Percentiles rank a stretch among this genome's conserved stretches.
Conservation (phyloP, 2,888 invertebrate species). For the Apantesis nais region DNA sequence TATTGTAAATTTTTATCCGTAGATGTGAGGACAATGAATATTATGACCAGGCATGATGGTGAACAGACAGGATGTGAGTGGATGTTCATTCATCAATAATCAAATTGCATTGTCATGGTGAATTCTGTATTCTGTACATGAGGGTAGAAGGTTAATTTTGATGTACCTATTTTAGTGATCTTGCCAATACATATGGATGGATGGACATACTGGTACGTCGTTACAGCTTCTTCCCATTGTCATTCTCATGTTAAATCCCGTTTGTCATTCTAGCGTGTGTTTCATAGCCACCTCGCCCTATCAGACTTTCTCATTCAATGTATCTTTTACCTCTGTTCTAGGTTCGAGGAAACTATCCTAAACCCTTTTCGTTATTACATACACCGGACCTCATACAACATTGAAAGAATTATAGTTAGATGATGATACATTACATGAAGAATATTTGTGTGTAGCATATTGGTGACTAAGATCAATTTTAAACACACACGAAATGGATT, state of each 20-base stretch:
- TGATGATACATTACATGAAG: too few relatives aligned
- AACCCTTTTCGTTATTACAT: too few relatives aligned
- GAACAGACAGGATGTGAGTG: neutral
- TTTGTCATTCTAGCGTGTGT: too few relatives aligned
- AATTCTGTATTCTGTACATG: neutral
- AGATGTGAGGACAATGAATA: neutral
- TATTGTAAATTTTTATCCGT: conserved; percentile 8
- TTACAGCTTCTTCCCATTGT: neutral
- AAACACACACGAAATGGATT: neutral
- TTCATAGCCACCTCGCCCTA: neutral
- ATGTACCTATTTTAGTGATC: neutral
- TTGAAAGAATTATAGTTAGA: too few relatives aligned
- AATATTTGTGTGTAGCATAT: too few relatives aligned
- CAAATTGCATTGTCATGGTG: neutral
- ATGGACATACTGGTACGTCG: neutral
- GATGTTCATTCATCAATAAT: neutral
- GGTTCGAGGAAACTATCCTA: neutral
- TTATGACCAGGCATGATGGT: conserved; percentile 2
- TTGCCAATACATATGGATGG: neutral
- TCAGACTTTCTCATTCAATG: neutral
- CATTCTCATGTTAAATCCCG: neutral
- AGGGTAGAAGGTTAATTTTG: neutral
- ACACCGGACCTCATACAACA: too few relatives aligned
- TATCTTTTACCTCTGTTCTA: neutral
- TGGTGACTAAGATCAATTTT: too few relatives aligned